These are phyloP conservation scores for Turritopsis rubra DNA, from an alignment of 30 jellyfish, hydroid and myxozoan species.

Conservation along the genomic window DNA sequence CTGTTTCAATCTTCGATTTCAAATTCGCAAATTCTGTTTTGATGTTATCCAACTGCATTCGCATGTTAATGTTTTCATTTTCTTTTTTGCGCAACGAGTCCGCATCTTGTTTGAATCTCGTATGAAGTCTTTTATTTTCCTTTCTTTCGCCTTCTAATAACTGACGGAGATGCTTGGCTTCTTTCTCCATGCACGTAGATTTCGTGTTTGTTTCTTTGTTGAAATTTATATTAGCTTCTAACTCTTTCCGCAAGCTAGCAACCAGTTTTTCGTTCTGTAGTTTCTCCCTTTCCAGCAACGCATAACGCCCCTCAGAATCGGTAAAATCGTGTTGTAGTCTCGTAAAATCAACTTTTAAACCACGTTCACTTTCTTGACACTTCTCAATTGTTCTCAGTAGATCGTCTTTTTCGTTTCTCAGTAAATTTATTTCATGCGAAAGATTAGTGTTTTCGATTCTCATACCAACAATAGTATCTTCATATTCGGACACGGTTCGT, in stretches of 20 bases:
- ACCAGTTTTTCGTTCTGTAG: constrained; percentile 43
- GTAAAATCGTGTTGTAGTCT: constrained; percentile 20
- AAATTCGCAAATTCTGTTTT: constrained; percentile 21
- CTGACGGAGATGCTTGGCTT: constrained; percentile 30
- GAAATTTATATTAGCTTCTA: constrained; percentile 21
- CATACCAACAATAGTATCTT: constrained; percentile 33
- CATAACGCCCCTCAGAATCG: constrained; percentile 42
- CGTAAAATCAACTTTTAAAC: constrained; percentile 25
- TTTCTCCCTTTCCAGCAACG: constrained; percentile 56
- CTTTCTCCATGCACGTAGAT: constrained; percentile 37
- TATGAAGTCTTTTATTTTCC: constrained; percentile 62
- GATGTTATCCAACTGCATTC: constrained; percentile 39
- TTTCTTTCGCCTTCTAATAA: constrained; percentile 62
- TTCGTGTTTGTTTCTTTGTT: constrained; percentile 30
- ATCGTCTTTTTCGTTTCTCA: constrained; percentile 67
- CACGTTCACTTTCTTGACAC: constrained; percentile 25
- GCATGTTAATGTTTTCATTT: constrained; percentile 35
- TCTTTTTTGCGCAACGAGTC: constrained; percentile 82
- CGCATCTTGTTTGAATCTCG: constrained; percentile 77
- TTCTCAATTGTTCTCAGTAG: constrained; percentile 30
- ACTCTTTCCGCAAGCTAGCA: constrained; percentile 42
- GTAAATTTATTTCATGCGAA: constrained; percentile 51
- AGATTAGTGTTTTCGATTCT: constrained; percentile 53
- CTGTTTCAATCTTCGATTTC: constrained; percentile 30
- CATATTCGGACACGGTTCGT: constrained; percentile 29